Percentiles rank a stretch among this genome's conserved stretches.
phyloP scores from a whole-genome alignment of 2,888 invertebrate species.

The Antitype chi region DNA sequence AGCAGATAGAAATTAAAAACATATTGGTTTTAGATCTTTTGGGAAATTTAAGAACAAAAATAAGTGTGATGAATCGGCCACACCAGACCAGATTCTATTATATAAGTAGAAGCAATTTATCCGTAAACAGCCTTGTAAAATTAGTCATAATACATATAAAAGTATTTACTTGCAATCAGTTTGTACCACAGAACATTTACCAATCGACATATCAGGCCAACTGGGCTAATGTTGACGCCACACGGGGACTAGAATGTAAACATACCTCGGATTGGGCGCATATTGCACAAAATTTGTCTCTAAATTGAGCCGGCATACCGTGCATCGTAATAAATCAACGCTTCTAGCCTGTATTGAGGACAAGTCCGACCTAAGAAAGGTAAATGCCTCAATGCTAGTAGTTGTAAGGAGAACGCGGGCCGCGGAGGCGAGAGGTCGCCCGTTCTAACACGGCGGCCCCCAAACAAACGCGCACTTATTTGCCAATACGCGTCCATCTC shows the following conservation, averaged over 20 bases:
- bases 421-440: conserved; percentile 86
- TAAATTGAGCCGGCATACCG: conserved; percentile 83
- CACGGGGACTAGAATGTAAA: conserved; percentile 69
- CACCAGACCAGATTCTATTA: conserved; percentile 9
- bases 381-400: conserved; percentile 88
- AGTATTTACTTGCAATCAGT: conserved; percentile 50
- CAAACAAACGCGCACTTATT: conserved; percentile 87
- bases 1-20: neutral
- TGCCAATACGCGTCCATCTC: conserved; percentile 79
- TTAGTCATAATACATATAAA: conserved; percentile 39
- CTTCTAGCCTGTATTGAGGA: conserved; percentile 87
- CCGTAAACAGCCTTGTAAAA: conserved; percentile 41
- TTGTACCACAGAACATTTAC: conserved; percentile 59
- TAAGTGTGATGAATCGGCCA: neutral
- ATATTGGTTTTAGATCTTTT: neutral
- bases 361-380: conserved; percentile 89
- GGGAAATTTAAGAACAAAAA: neutral
- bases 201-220: conserved; percentile 69
- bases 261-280: conserved; percentile 73
- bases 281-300: conserved; percentile 86
- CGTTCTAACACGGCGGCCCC: conserved; percentile 86
- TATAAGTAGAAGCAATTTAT: conserved; percentile 15
- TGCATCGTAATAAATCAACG: conserved; percentile 88
- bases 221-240: conserved; percentile 72
- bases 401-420: conserved; percentile 76